Base-by-base conservation (phyloP, 2,797 vertebrate genomes). In the Huso huso region DNA sequence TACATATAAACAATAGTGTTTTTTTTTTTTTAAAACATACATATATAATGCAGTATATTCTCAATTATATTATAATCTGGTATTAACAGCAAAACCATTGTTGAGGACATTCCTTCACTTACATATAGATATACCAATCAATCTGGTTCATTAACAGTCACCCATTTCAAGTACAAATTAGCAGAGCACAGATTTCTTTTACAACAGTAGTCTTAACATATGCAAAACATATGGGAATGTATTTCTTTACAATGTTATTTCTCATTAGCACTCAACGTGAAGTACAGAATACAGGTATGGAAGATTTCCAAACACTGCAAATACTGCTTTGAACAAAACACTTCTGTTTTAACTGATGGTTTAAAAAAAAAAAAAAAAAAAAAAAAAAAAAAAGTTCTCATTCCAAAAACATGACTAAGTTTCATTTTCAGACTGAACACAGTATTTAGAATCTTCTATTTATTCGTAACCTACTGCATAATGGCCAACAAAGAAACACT, bases 1-100 rank as follows among this genome's bases (percentile, higher is more conserved):
- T 69, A 62, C 77, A 73, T 48, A 76, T 69, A 72, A 68, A 72
- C 66, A 65, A 68, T 69, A 23, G 13, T 48, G 8, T 6, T 70
- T 18, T 18, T 23, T 49, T 49, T 13, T 18, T 18, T 18, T 18
- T 18, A 1, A 18, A 18, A 67, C 63, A 66, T 62, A 65, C 13
- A 68, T 55, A 62, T 63, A 49, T 49, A 48, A 68, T 18, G 2
- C 18, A 18, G 18, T 50, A 72, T 48, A 37, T 52, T 53, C 55
- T 65, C 13, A 68, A 64, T 60, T 49, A 37, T 49, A 51, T 51
- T 53, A 23, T 1, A 66, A 51, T 66, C 52, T 66, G 52, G 55
- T 66, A 57, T 66, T 58, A 66, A 23, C 55, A 53, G 13, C 55
- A 63, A 63, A 37, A 58, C 55, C 15, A 66, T 48, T 48, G 52